Evolutionary conservation across 2,797 vertebrate species (phyloP).

Genomic region (Uromys caudimaculatus): DNA sequence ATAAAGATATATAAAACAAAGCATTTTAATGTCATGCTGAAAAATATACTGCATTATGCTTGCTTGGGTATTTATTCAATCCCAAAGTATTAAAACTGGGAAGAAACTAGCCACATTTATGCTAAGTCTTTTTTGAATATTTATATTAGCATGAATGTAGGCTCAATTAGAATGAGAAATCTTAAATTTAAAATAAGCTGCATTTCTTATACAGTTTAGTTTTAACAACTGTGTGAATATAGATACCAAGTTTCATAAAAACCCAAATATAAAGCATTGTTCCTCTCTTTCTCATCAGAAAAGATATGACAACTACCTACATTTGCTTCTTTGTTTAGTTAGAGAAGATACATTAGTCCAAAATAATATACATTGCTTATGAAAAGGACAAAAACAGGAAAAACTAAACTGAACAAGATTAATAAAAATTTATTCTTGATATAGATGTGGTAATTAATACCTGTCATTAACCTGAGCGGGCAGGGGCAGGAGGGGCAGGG

Average conservation of each 20-base stretch:
- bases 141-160: not conserved
- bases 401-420: constrained; percentile 36
- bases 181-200: constrained; percentile 32
- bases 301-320: not conserved
- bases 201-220: not conserved
- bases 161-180: not conserved
- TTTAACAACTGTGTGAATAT: not conserved
- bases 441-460: not conserved
- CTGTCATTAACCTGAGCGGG: not conserved
- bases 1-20: not conserved
- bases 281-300: not conserved
- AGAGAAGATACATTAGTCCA: not conserved
- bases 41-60: not conserved
- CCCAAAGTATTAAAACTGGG: constrained; percentile 7
- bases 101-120: not conserved
- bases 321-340: not conserved
- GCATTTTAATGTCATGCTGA: not conserved
- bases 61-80: not conserved
- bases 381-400: not conserved
- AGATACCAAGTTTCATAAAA: not conserved
- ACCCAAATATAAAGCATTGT: not conserved
- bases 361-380: not conserved
- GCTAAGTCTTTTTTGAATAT: not conserved
- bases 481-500: too few species aligned
- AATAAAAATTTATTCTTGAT: not conserved